These are phyloP conservation scores for Microplitis manilae DNA, from an alignment of 2,888 invertebrate genomes.

Conservation along the genomic window DNA sequence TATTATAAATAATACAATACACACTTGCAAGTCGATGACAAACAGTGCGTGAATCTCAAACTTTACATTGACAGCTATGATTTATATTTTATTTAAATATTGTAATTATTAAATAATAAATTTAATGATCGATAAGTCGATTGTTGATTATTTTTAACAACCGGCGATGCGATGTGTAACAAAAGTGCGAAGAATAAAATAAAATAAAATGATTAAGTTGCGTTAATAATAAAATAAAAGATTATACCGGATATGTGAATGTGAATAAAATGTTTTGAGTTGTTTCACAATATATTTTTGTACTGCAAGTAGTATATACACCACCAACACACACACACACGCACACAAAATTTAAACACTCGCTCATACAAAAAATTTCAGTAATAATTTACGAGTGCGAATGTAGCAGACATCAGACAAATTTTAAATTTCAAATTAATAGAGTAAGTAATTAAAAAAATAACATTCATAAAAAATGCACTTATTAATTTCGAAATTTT, in stretches of 20 bases:
- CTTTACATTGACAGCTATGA: neutral
- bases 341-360: slow-evolving; percentile 11
- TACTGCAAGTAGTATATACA: slow-evolving; percentile 37
- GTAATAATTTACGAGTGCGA: neutral
- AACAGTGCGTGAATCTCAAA: neutral
- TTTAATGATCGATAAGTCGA: no score
- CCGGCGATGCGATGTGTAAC: neutral
- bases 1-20: slow-evolving; percentile 36
- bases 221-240: neutral
- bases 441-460: no score
- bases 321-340: slow-evolving; percentile 31
- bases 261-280: neutral
- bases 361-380: neutral
- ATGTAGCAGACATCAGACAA: no score
- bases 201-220: neutral
- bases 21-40: slow-evolving; percentile 24
- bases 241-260: slow-evolving; percentile 11
- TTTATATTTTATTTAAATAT: neutral
- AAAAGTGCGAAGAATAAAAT: neutral
- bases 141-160: no score
- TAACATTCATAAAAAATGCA: no score
- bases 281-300: slow-evolving; percentile 27
- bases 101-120: neutral
- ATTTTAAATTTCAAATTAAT: no score
- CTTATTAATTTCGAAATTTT: no score